Percentiles rank a stretch among this genome's conserved stretches.
Conservation (phyloP, 1,140 invertebrate species). For the Atopsyche davidsoni region DNA sequence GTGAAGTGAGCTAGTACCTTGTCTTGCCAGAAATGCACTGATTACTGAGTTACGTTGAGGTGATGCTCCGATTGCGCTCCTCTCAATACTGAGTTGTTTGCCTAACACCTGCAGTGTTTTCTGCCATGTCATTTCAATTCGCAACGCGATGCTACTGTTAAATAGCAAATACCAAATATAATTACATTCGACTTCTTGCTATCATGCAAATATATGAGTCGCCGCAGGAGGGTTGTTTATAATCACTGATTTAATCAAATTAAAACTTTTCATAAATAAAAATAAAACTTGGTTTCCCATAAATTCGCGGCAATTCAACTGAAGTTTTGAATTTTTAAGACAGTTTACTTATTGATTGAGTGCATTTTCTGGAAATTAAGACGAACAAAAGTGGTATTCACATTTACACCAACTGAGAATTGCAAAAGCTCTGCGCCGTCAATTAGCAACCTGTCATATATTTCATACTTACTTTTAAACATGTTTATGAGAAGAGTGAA, state of each 20-base stretch:
- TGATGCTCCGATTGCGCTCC: slow-evolving; percentile 19
- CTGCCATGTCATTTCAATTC: slow-evolving; percentile 5
- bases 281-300: too few relatives aligned
- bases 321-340: background rate
- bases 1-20: too few relatives aligned
- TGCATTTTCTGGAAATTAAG: background rate
- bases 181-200: too few relatives aligned
- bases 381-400: background rate
- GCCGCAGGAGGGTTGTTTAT: too few relatives aligned
- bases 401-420: background rate
- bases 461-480: too few relatives aligned
- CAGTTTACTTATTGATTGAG: background rate
- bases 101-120: slow-evolving; percentile 27
- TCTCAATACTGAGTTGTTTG: slow-evolving; percentile 19
- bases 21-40: slow-evolving; percentile 23
- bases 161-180: too few relatives aligned
- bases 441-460: too few relatives aligned
- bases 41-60: slow-evolving; percentile 7
- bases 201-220: too few relatives aligned
- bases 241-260: too few relatives aligned
- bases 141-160: background rate
- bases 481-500: too few relatives aligned
- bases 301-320: too few relatives aligned
- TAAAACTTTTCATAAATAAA: too few relatives aligned
- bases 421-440: background rate